phyloP scores from a whole-genome alignment of 2,888 invertebrate genomes.

The Geophilus truncorum region DNA sequence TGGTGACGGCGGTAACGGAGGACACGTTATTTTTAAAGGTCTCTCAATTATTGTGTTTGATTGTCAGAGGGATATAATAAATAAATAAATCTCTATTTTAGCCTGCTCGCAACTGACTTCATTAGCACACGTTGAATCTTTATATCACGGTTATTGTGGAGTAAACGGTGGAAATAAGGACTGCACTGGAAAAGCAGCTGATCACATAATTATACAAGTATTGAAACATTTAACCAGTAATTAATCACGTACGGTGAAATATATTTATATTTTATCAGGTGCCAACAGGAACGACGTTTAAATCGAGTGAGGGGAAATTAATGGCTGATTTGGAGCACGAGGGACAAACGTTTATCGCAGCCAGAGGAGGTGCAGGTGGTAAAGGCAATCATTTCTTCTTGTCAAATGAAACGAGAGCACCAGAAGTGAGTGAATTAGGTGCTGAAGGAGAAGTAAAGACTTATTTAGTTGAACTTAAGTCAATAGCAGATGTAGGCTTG shows the following conservation, averaged over 20 bases:
- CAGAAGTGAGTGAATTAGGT: constrained; percentile 79
- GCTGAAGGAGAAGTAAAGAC: constrained; percentile 69
- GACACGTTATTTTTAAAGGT: constrained; percentile 79
- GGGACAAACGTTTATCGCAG: constrained; percentile 80
- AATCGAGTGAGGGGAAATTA: constrained; percentile 52
- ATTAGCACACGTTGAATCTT: constrained; percentile 60
- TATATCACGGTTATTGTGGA: constrained; percentile 63
- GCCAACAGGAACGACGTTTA: constrained; percentile 53
- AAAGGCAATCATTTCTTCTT: constrained; percentile 90
- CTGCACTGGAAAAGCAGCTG: constrained; percentile 75
- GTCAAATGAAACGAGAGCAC: constrained; percentile 69
- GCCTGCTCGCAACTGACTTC: constrained; percentile 64
- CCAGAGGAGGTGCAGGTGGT: constrained; percentile 93
- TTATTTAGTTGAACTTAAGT: constrained; percentile 76
- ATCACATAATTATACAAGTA: constrained; percentile 60
- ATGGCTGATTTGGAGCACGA: constrained; percentile 63
- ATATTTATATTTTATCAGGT: constrained; percentile 38
- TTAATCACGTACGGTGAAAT: neutral
- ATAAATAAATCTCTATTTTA: constrained; percentile 45
- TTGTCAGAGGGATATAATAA: neutral
- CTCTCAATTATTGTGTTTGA: neutral
- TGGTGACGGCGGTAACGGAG: constrained; percentile 94
- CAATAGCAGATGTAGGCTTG: constrained; percentile 92
- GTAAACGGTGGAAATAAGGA: constrained; percentile 67
- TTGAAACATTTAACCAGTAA: neutral